Percentiles rank a stretch among this genome's conserved stretches.
Conservation (phyloP, 1,140 invertebrate species). For the Nasonia giraulti region DNA sequence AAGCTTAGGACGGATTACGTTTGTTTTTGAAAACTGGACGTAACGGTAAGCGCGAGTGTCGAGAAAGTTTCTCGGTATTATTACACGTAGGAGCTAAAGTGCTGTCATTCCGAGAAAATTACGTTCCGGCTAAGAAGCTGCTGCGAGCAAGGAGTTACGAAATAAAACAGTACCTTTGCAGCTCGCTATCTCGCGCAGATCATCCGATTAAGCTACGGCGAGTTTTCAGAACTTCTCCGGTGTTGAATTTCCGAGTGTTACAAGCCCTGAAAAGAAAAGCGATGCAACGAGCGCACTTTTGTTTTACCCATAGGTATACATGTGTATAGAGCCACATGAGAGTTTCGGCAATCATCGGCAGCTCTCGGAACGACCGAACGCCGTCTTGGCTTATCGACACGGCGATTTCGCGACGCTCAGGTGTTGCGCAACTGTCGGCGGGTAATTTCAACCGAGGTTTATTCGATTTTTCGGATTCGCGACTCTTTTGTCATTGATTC, state of each 20-base stretch:
- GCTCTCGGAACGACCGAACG: background rate
- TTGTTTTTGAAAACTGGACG: background rate
- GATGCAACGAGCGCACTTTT: background rate
- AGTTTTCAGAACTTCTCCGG: background rate
- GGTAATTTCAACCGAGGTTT: background rate
- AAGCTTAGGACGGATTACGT: background rate
- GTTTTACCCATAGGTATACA: background rate
- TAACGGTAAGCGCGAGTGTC: background rate
- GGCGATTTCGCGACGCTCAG: background rate
- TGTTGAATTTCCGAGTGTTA: background rate
- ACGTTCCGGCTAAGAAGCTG: background rate
- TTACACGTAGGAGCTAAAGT: too few species aligned
- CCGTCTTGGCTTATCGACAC: constrained; percentile 25
- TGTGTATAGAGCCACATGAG: background rate
- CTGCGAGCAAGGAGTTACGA: background rate
- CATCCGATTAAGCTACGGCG: background rate
- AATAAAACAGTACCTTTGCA: background rate
- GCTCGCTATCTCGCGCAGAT: background rate
- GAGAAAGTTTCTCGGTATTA: too few species aligned
- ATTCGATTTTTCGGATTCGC: background rate
- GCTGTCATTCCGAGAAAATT: background rate
- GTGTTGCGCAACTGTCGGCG: background rate
- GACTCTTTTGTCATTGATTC: background rate
- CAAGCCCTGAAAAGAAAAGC: background rate
- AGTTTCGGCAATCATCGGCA: constrained; percentile 35